Evolutionary conservation across 2,888 invertebrate species (phyloP), one percentile per base, ranked within the genome.

Genomic region (Cataglyphis livida): DNA sequence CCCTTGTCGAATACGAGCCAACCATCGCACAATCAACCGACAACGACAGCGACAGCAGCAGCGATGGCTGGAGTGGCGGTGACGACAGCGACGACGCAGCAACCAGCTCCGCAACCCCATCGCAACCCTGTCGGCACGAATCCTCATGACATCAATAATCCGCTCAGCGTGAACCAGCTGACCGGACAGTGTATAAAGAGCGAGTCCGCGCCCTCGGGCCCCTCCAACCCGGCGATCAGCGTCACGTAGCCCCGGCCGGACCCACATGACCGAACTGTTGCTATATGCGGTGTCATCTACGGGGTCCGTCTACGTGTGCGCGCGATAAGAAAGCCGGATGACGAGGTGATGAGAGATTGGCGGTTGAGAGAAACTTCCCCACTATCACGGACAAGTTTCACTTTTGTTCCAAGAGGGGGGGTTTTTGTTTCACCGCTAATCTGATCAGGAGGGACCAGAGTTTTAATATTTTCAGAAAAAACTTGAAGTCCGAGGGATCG

Each of bases 81-180:
- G 95, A 28, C 92, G 95, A 51, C 71, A 70, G 92, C 88, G 92
- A 65, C 95, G 94, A 28, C 92, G 95, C 95, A 94, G 75, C 90
- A 83, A 15, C 92, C 91, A 71, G 86, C 81, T 62, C 95, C 95
- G 54, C 95, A 95, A 71, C 95, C 95, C 78, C 95, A 95, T 88
- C 96, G 98, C 87, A 96, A 98, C 95, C 98, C 98, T 61, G 98
- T 98, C 82, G 98, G 98, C 84, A 98, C 98, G 66, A 98, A 98
- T 95, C 98, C 98, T 61, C 97, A 98, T 91, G 98, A 98, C 95
- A 97, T 98, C 89, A 98, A 98, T 95, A 98, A 98, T 95, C 98
- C 98, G 82, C 95, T 98, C 62, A 98, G 98, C 95, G 98, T 98
- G 83, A 98, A 98, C 92, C 98, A 98, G 95, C 95, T 98, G 90